phyloP scores from a whole-genome alignment of 2,888 invertebrate species.

The Harpagoxenus sublaevis region DNA sequence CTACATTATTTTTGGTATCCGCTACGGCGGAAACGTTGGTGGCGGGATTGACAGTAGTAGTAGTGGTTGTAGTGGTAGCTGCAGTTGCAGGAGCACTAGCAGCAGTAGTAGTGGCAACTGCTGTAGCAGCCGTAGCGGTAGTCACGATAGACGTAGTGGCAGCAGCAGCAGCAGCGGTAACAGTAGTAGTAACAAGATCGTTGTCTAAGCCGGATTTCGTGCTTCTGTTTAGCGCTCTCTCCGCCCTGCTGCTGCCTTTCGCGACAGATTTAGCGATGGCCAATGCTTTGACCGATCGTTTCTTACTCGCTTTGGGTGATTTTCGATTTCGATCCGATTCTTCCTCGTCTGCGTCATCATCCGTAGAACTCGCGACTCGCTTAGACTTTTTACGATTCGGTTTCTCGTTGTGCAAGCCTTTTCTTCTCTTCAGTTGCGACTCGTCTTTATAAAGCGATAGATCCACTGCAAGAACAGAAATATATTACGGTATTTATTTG shows the following conservation, averaged over 20 bases:
- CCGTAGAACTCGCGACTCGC: conserved; percentile 76
- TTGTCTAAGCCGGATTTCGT: conserved; percentile 63
- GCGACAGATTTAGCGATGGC: conserved; percentile 82
- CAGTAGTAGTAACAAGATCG: conserved; percentile 55
- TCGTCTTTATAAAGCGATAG: conserved; percentile 94
- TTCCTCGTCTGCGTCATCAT: conserved; percentile 78
- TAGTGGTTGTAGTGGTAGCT: conserved; percentile 39
- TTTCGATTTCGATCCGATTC: conserved; percentile 72
- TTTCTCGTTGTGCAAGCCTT: conserved; percentile 87
- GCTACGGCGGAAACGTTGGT: conserved; percentile 18
- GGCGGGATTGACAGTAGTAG: conserved; percentile 29
- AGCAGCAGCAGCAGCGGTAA: conserved; percentile 25
- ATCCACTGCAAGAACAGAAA: conserved; percentile 89
- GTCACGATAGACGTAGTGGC: conserved; percentile 35
- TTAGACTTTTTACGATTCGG: conserved; percentile 81
- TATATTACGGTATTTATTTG: conserved; percentile 39
- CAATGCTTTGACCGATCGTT: conserved; percentile 76
- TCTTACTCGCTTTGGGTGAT: conserved; percentile 75
- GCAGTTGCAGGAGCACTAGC: conserved; percentile 52
- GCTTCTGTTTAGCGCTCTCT: conserved; percentile 83
- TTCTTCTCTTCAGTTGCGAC: conserved; percentile 91
- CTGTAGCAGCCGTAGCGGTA: conserved; percentile 42
- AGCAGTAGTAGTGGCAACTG: conserved; percentile 48
- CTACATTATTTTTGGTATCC: conserved; percentile 76
- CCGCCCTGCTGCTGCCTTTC: conserved; percentile 84